Percentiles rank a stretch among this genome's conserved stretches.
Evolutionary conservation across 2,888 invertebrate species (phyloP).

Genomic region (Cybosia mesomella): DNA sequence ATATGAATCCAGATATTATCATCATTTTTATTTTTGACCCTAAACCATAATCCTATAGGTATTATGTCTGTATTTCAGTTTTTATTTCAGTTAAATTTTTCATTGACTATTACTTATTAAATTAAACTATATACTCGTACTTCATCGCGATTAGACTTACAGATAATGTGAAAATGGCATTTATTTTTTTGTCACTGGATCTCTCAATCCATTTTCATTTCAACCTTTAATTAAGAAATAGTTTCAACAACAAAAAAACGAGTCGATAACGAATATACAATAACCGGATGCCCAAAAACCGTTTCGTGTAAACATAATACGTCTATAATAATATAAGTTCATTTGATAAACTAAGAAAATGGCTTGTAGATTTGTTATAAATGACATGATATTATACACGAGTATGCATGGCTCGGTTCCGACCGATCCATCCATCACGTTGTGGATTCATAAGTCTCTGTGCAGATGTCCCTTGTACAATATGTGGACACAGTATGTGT

Average conservation of each 20-base stretch:
- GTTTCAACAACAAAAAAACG: background rate
- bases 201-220: no score
- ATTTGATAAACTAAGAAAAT: slow-evolving; percentile 3
- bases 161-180: no score
- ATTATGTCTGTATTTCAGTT: no score
- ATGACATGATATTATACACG: slow-evolving; percentile 39
- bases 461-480: slow-evolving; percentile 72
- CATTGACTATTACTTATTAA: no score
- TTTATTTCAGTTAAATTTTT: no score
- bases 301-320: background rate
- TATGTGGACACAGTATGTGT: slow-evolving; percentile 67
- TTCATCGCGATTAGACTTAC: no score
- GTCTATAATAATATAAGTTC: background rate
- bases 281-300: background rate
- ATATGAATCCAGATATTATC: no score
- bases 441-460: slow-evolving; percentile 78
- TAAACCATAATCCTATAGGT: no score
- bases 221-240: no score
- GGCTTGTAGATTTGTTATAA: slow-evolving; percentile 32
- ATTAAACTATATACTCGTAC: no score
- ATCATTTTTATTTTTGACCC: no score
- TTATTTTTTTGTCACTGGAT: no score
- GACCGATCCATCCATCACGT: slow-evolving; percentile 78
- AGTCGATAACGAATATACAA: background rate
- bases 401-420: slow-evolving; percentile 49